Evolutionary conservation across 2,113 vertebrate species (phyloP).

Genomic region (Peromyscus californicus): DNA sequence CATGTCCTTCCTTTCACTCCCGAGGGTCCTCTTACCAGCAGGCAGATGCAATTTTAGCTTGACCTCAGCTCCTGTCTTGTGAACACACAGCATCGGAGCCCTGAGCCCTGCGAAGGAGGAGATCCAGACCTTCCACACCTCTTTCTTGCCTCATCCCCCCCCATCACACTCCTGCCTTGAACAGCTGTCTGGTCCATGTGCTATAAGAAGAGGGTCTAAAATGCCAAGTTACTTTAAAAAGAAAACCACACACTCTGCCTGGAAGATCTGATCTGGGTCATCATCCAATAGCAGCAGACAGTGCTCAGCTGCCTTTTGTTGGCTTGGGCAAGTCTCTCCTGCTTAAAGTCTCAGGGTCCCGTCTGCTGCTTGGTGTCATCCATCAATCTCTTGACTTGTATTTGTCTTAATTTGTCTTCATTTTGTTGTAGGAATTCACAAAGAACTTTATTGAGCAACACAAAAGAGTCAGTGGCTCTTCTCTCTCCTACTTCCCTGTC

Average conservation of each 20-base stretch:
- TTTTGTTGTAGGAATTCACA: conserved; percentile 50
- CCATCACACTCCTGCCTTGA: conserved; percentile 38
- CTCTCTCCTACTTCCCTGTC: background rate
- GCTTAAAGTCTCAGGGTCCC: background rate
- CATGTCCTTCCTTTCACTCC: background rate
- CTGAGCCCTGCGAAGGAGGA: conserved; percentile 52
- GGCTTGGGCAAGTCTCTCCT: background rate
- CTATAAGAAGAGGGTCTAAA: conserved; percentile 72
- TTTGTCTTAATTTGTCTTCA: conserved; percentile 39
- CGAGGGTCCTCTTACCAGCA: background rate
- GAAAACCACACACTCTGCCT: conserved; percentile 17
- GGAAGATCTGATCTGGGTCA: background rate
- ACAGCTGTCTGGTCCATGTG: conserved; percentile 38
- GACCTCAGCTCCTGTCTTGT: background rate
- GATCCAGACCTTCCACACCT: background rate
- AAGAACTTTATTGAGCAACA: conserved; percentile 17
- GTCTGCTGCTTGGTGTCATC: background rate
- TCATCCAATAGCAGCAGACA: background rate
- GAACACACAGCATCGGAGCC: conserved; percentile 20
- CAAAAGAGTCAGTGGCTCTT: no score
- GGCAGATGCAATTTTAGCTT: conserved; percentile 9
- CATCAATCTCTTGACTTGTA: conserved; percentile 48
- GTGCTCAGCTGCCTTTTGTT: background rate
- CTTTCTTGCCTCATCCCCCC: conserved; percentile 18
- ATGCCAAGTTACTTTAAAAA: conserved; percentile 76